Conservation (phyloP, 2,888 invertebrate species). For the Sinodicranocentrus sp. region DNA sequence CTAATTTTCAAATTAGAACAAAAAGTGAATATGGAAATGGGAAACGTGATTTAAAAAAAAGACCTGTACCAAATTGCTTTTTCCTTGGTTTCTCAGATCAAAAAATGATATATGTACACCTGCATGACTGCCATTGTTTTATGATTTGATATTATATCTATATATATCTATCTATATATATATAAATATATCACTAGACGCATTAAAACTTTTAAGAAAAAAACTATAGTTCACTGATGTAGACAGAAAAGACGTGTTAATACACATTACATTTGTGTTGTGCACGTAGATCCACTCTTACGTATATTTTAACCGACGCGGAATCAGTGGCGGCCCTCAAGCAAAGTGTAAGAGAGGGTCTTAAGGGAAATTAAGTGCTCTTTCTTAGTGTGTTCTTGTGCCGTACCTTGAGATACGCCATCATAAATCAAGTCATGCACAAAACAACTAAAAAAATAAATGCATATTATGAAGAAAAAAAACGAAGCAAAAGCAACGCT, state of each 20-base stretch:
- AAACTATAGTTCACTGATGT: too few species aligned
- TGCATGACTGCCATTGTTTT: constrained; percentile 30
- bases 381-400: constrained; percentile 54
- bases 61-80: constrained; percentile 25
- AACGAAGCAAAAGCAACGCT: too few species aligned
- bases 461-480: constrained; percentile 33
- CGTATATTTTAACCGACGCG: constrained; percentile 26
- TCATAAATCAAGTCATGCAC: constrained; percentile 67
- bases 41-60: constrained; percentile 42
- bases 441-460: constrained; percentile 47
- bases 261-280: neutral
- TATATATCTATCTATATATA: too few species aligned
- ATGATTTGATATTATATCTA: constrained; percentile 18
- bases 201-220: neutral
- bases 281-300: constrained; percentile 6
- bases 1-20: constrained; percentile 51
- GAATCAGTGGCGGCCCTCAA: constrained; percentile 61
- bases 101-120: neutral
- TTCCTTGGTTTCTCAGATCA: neutral
- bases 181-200: constrained; percentile 28
- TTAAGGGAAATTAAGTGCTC: constrained; percentile 67
- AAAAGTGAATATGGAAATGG: constrained; percentile 45
- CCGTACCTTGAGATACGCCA: constrained; percentile 51
- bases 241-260: constrained; percentile 15
- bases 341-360: constrained; percentile 58